Evolutionary conservation across 2,797 vertebrate species (phyloP), one percentile per base, ranked within the genome.

Genomic region (Pogoniulus pusillus): DNA sequence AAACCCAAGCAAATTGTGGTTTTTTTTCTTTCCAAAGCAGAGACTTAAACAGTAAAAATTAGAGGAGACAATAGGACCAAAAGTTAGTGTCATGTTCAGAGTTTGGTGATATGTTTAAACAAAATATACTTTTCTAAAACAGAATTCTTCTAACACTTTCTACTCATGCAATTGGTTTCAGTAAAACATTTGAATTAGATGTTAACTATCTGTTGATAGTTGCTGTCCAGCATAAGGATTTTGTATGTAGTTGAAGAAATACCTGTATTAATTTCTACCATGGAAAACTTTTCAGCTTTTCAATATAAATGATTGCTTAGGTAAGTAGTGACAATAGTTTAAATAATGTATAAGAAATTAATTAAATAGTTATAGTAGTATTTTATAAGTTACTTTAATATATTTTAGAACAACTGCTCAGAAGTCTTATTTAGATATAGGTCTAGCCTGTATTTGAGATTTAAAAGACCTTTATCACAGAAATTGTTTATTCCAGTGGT

Each of bases 71-170:
- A 23, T 24, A 93, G 77, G 78, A 24, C 82, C 55, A 93, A 93
- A 94, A 84, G 78, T 90, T 96, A 95, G 96, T 97, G 95, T 96
- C 97, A 97, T 97, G 96, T 98, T 97, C 96, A 97, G 97, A 97
- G 97, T 98, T 98, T 98, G 97, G 97, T 98, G 97, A 98, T 98
- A 87, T 98, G 97, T 98, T 98, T 97, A 96, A 97, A 96, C 75
- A 95, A 95, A 92, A 94, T 77, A 97, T 97, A 97, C 97, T 98
- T 98, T 98, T 98, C 97, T 98, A 96, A 97, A 98, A 98, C 97
- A 98, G 97, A 98, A 98, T 97, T 97, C 93, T 97, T 96, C 91
- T 95, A 95, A 96, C 91, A 95, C 95, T 96, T 96, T 97, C 94
- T 96, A 66, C 88, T 96, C 82, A 58, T 97, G 82, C 71, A 96